These are phyloP conservation scores for Halcyon malimbica DNA, from an alignment of 2,113 vertebrate species.

Conservation along the genomic window DNA sequence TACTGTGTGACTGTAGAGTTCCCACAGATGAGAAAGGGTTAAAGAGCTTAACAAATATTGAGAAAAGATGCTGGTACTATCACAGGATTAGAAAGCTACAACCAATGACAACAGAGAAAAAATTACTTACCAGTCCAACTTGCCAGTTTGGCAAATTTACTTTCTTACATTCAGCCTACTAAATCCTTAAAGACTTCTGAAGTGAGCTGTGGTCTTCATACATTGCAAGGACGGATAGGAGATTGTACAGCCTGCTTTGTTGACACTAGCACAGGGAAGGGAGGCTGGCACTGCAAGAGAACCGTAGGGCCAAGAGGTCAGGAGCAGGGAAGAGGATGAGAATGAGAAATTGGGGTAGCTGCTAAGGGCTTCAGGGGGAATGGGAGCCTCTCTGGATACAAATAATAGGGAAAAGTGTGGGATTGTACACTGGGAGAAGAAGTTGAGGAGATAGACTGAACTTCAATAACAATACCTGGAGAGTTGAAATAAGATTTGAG, in stretches of 20 bases:
- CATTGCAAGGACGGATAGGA: neutral
- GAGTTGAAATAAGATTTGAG: neutral
- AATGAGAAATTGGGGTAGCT: neutral
- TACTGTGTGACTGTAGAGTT: neutral
- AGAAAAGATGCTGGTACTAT: neutral
- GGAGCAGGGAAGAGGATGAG: neutral
- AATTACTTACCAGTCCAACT: neutral
- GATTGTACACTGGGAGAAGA: neutral
- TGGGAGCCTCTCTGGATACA: neutral
- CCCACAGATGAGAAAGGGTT: neutral
- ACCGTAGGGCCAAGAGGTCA: neutral
- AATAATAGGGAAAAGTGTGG: neutral
- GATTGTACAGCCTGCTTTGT: neutral
- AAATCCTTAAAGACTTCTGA: neutral
- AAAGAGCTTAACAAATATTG: neutral
- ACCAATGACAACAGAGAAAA: neutral
- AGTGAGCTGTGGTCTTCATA: neutral
- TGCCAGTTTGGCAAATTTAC: neutral
- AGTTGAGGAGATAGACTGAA: neutral
- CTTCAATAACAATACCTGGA: neutral
- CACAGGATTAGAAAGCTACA: neutral
- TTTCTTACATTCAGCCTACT: neutral
- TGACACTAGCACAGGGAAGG: neutral
- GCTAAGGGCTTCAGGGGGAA: neutral
- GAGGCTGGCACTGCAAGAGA: neutral